Conservation (phyloP, 2,113 vertebrate genomes). For the Brachyhypopomus occidentalis region DNA sequence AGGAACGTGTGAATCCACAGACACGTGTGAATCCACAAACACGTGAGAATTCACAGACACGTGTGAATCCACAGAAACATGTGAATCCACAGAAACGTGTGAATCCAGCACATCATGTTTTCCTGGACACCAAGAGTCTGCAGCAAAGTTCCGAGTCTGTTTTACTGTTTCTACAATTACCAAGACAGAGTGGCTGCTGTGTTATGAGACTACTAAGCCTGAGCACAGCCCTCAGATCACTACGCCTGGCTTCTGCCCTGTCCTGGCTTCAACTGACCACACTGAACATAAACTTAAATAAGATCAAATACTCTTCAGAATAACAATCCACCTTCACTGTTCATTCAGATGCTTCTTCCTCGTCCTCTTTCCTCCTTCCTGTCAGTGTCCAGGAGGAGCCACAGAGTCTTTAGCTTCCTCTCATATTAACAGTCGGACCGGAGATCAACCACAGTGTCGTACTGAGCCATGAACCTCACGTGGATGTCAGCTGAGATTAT, state of each 20-base stretch:
- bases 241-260: too few relatives aligned
- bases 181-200: slow-evolving; percentile 30
- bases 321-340: neutral
- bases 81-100: slow-evolving; percentile 40
- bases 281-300: slow-evolving; percentile 19
- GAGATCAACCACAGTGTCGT: too few relatives aligned
- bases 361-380: neutral
- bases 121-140: slow-evolving; percentile 29
- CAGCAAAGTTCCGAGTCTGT: neutral
- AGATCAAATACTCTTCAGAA: neutral
- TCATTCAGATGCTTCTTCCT: slow-evolving; percentile 8
- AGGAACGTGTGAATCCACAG: too few relatives aligned
- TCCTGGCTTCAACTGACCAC: slow-evolving; percentile 1
- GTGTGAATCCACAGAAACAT: neutral
- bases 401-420: too few relatives aligned
- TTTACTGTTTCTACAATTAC: slow-evolving; percentile 27
- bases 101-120: slow-evolving; percentile 36
- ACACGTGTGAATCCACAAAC: too few relatives aligned
- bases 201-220: slow-evolving; percentile 18
- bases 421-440: too few relatives aligned
- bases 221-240: neutral
- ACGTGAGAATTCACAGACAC: too few relatives aligned
- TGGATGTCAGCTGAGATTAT: too few relatives aligned
- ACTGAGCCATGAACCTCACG: too few relatives aligned
- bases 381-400: too few relatives aligned